Conservation (phyloP, 2,113 vertebrate genomes). For the Capreolus pygargus region DNA sequence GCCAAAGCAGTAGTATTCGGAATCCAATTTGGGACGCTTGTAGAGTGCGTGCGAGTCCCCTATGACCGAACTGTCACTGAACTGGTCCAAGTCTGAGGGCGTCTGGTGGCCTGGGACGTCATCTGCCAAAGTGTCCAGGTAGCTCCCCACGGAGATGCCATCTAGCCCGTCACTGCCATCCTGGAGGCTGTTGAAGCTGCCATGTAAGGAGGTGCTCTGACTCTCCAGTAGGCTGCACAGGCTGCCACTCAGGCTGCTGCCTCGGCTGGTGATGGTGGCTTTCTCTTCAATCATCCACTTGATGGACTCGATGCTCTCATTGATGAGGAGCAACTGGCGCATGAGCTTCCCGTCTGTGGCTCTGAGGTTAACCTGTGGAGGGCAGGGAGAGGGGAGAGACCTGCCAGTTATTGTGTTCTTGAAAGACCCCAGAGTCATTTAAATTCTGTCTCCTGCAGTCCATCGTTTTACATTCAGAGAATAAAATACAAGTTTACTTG, state of each 20-base stretch:
- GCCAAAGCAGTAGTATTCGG: conserved; percentile 96
- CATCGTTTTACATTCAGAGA: neutral
- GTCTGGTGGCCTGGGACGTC: conserved; percentile 89
- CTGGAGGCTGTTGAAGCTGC: conserved; percentile 91
- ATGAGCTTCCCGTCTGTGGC: conserved; percentile 94
- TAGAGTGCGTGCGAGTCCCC: conserved; percentile 83
- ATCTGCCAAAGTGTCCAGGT: conserved; percentile 94
- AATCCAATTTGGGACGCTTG: conserved; percentile 85
- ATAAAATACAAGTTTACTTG: neutral
- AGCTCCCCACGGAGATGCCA: conserved; percentile 94
- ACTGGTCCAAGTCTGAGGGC: conserved; percentile 87
- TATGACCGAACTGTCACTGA: conserved; percentile 84
- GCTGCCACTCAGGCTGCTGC: conserved; percentile 93
- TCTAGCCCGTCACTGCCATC: conserved; percentile 91
- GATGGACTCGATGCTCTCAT: conserved; percentile 96
- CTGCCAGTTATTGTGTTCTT: neutral
- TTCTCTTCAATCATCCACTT: conserved; percentile 97
- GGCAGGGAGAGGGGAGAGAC: neutral
- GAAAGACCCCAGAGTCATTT: neutral
- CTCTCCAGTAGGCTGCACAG: conserved; percentile 94
- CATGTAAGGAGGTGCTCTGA: conserved; percentile 87
- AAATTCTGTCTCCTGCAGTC: neutral
- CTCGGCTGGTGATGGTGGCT: conserved; percentile 87
- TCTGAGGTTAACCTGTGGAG: conserved; percentile 88
- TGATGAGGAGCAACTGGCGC: conserved; percentile 96